Conservation (phyloP, 2,888 invertebrate genomes). For the Drosophila pegasa region DNA sequence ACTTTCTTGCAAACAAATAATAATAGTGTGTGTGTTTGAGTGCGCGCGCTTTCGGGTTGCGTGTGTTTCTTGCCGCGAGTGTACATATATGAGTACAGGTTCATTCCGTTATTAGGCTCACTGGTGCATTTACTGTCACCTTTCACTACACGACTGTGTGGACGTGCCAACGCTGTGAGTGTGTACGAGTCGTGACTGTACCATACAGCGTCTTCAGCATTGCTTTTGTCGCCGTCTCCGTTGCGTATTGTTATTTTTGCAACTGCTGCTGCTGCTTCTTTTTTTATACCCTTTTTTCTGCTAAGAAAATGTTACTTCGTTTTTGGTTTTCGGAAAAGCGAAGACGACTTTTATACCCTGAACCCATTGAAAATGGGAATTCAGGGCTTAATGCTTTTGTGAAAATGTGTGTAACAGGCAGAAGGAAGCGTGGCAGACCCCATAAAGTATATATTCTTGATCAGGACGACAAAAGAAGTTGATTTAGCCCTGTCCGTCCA, state of each 20-base stretch:
- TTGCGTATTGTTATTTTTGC: slow-evolving; percentile 61
- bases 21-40: slow-evolving; percentile 1
- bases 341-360: too few relatives aligned
- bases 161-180: slow-evolving; percentile 1
- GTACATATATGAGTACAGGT: slow-evolving; percentile 50
- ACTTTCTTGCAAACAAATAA: slow-evolving; percentile 29
- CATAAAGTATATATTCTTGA: too few relatives aligned
- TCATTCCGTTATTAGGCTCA: slow-evolving; percentile 56
- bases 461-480: too few relatives aligned
- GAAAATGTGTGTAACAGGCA: too few relatives aligned
- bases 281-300: too few relatives aligned
- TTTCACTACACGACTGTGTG: slow-evolving; percentile 12
- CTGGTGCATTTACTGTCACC: slow-evolving; percentile 45
- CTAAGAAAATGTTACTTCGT: too few relatives aligned
- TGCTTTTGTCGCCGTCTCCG: slow-evolving; percentile 49
- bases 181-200: slow-evolving; percentile 51
- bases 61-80: slow-evolving; percentile 27
- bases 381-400: too few relatives aligned
- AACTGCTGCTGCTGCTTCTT: slow-evolving; percentile 46
- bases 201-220: slow-evolving; percentile 47
- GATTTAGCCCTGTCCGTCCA: too few relatives aligned
- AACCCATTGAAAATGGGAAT: too few relatives aligned
- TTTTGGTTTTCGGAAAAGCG: too few relatives aligned
- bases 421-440: too few relatives aligned
- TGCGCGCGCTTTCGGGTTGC: slow-evolving; percentile 17